Evolutionary conservation across 2,113 vertebrate genomes (phyloP).

Genomic region (Ursus arctos): DNA sequence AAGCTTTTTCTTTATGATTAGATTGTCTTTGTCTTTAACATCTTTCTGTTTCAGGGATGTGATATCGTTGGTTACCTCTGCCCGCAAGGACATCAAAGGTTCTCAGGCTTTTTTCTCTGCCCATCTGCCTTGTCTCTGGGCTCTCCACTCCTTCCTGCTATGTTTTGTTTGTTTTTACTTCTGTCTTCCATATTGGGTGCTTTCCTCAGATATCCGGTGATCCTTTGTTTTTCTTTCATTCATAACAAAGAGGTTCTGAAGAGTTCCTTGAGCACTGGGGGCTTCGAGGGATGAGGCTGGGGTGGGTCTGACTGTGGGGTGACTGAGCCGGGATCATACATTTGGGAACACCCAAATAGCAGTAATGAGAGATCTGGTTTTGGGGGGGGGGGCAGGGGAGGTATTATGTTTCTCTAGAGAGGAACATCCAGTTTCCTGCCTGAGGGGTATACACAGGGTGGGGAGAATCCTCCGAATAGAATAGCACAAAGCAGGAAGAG

Average conservation of each 20-base stretch:
- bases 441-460: not conserved
- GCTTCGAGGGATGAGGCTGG: not conserved
- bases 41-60: not conserved
- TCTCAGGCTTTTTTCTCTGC: not conserved
- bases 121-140: not conserved
- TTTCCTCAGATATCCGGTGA: not conserved
- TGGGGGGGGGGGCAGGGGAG: not conserved
- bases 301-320: not conserved
- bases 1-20: not conserved
- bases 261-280: not conserved
- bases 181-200: not conserved
- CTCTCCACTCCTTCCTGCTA: not conserved
- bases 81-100: not conserved
- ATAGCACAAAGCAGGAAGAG: not conserved
- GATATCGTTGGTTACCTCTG: not conserved
- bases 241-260: not conserved
- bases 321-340: not conserved
- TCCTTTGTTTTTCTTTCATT: not conserved
- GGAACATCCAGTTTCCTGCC: not conserved
- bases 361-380: not conserved
- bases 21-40: slow-evolving; percentile 2
- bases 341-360: not conserved
- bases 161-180: not conserved
- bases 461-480: not conserved
- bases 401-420: not conserved